Base-by-base conservation (phyloP, 2,888 invertebrate genomes). In the Leptinotarsa tumamoca region DNA sequence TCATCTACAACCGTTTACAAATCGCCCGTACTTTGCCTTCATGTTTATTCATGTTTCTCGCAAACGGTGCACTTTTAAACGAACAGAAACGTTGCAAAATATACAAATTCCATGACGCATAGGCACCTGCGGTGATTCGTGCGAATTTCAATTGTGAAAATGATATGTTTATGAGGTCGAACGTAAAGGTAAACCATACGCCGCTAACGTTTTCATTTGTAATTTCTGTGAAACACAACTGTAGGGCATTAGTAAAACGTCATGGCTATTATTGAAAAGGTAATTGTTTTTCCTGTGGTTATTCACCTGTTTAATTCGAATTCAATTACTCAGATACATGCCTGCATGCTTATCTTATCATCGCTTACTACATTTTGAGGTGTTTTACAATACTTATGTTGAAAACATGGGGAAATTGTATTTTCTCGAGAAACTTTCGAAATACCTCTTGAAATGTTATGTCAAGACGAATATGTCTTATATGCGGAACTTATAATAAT, bases 41-140 rank as follows among this genome's bases (percentile, higher is more conserved):
- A 58, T 70, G 70, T 70, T 70, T 70, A 58, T 70, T 70, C n/a
- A 70, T 49, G 21, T 49, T 70, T 70, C 58, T 58, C 58, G 70
- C 70, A 49, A 70, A 43, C 43, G 58, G 49, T 70, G 70, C 70
- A 70, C 70, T 58, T 70, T 52, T 27, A 7, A 18, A 23, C 33
- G 18, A 18, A 58, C n/a, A 43, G 70, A 43, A 70, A 54, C 43
- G 58, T 70, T 70, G 33, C 58, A 43, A 70, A 70, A 70, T 63
- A 43, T 43, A 63, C 63, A 63, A 33, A 63, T 63, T 63, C 63
- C 63, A n/a, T 63, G 63, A 63, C 63, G 63, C 63, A 63, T 63
- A 63, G 43, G 33, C 63, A 63, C 63, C 63, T 63, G 63, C 63
- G 63, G 63, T 63, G 63, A 27, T 63, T 63, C 63, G 63, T 63